These are phyloP conservation scores for Diacarnus erythraeanus DNA, from an alignment of 37 sponge, comb jelly and placozoan genomes.

Conservation along the genomic window DNA sequence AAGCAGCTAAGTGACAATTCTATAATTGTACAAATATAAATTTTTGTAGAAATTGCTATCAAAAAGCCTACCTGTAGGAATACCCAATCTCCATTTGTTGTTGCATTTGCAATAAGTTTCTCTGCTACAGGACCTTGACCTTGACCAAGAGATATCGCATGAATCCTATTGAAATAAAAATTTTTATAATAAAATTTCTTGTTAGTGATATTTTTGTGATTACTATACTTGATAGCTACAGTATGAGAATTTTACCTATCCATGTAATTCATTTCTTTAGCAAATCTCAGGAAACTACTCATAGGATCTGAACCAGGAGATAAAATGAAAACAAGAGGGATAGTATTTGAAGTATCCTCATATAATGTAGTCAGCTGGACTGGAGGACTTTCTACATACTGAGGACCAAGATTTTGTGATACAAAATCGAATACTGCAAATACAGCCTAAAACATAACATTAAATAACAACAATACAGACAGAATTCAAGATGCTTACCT, in stretches of 20 bases:
- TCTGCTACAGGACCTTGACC: conserved; percentile 99
- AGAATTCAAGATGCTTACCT: conserved; percentile 31
- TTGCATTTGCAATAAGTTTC: conserved; percentile 86
- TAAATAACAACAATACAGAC: not conserved
- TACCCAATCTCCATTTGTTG: conserved; percentile 91
- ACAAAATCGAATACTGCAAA: conserved; percentile 88
- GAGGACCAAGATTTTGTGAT: conserved; percentile 81
- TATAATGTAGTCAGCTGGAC: conserved; percentile 80
- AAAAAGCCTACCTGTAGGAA: conserved; percentile 89
- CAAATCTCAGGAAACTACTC: conserved; percentile 94
- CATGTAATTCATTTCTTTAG: conserved; percentile 89
- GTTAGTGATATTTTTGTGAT: not conserved
- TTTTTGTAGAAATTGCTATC: not conserved
- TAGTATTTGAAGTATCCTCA: conserved; percentile 83
- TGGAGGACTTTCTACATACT: conserved; percentile 97
- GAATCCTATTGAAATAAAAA: conserved; percentile 50
- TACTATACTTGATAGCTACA: not conserved
- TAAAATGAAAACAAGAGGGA: conserved; percentile 95
- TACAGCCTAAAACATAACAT: conserved; percentile 52
- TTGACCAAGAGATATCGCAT: conserved; percentile 97
- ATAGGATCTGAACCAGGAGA: conserved; percentile 99
- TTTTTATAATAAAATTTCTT: not conserved
- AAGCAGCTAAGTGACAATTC: conserved; percentile 98
- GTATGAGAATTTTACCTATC: conserved; percentile 82
- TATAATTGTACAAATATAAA: conserved; percentile 8